phyloP scores from a whole-genome alignment of 1,140 invertebrate genomes.

The Catajapyx aquilonaris region DNA sequence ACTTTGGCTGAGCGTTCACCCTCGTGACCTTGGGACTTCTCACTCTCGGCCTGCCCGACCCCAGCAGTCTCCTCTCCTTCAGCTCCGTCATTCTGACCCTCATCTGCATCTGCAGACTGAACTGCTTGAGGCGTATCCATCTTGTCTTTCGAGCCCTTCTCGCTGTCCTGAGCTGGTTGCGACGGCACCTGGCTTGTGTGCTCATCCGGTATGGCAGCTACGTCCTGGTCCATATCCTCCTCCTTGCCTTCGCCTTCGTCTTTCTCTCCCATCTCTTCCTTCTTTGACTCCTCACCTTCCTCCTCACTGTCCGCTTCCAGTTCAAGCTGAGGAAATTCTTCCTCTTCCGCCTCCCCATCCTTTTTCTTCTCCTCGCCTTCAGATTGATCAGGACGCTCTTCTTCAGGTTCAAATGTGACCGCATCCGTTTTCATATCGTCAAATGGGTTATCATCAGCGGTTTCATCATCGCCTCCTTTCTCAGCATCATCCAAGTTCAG shows the following conservation, averaged over 20 bases:
- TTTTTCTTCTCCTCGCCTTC: constrained; percentile 8
- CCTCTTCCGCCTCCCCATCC: constrained; percentile 11
- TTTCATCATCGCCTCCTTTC: constrained; percentile 25
- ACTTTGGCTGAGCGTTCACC: constrained; percentile 11
- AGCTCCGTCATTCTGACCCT: constrained; percentile 21
- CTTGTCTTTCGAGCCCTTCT: constrained; percentile 20
- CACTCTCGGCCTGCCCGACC: constrained; percentile 21
- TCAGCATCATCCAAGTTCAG: constrained; percentile 59
- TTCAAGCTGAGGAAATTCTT: constrained; percentile 11
- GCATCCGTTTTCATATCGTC: constrained; percentile 15
- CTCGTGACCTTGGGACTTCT: constrained; percentile 9
- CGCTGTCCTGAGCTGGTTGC: constrained; percentile 16
- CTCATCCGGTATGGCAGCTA: constrained; percentile 15
- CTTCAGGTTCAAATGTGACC: constrained; percentile 6
- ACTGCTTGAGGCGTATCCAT: constrained; percentile 7
- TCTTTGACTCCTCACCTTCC: constrained; percentile 9
- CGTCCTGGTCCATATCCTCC: constrained; percentile 16
- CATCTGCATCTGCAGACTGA: constrained; percentile 13
- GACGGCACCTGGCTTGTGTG: constrained; percentile 18
- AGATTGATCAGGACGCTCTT: constrained; percentile 10
- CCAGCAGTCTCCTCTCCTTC: constrained; percentile 29
- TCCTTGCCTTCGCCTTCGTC: constrained; percentile 17
- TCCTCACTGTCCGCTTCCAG: constrained; percentile 11
- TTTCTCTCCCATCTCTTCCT: constrained; percentile 9
- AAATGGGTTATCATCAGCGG: constrained; percentile 22